Evolutionary conservation across 1,140 invertebrate species (phyloP), one percentile per base, ranked within the genome.

Genomic region (Probaryconus sp.): DNA sequence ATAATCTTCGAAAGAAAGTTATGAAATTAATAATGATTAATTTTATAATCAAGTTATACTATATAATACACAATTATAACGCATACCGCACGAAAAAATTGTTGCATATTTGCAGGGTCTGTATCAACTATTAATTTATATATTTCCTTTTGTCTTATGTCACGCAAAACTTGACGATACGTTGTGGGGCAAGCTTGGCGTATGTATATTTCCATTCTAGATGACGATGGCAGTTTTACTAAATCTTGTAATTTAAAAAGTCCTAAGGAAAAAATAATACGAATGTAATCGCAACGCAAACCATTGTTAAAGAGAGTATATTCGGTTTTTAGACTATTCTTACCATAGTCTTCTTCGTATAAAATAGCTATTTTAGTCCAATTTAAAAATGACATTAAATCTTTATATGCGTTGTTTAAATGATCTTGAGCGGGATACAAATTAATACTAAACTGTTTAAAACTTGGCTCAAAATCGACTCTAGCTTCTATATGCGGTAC

Each of bases 351-450:
- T 80, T 97, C 94, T 85, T 98, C 96, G 80, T 98, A 98, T 21
- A 98, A 92, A 65, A 98, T 94, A 0, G 95, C 96, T 72, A 97
- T 95, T 86, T 93, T 92, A 4, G 95, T 96, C 96, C 96, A 98
- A 83, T 97, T 97, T 20, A 97, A 90, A 82, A 95, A 96, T 14
- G 90, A 89, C 86, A 97, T 95, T 35, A 97, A 89, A 81, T 98
- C 96, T 53, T 92, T 90, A 85, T 96, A 96, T 0, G 96, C 96
- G 42, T 91, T 88, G 82, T 96, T 95, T 74, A 98, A 90, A 50
- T 95, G 89, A 55, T 93, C 91, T 74, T 96, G 93, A 10, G 94
- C 92, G 0, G 97, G 97, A 88, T 97, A 94, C 21, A 98, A 89
- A 88, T 97, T 98, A 56, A 98, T 93, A 16, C 95, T 96, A 84